Base-by-base conservation (phyloP, 2,888 invertebrate species). In the Cistogaster globosa region DNA sequence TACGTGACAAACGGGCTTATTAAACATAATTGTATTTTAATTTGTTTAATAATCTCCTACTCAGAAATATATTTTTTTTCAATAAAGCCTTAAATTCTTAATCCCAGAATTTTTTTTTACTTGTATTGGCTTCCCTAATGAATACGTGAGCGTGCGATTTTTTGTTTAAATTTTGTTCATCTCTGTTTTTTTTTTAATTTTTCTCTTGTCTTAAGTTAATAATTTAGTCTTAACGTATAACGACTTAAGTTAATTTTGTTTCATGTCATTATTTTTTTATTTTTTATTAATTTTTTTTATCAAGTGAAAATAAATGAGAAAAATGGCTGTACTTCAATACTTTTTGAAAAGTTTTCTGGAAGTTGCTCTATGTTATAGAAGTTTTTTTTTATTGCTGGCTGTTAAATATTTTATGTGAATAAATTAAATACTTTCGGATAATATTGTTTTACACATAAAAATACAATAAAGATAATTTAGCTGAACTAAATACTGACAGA, bases 241-340 rank as follows among this genome's bases (percentile, higher is more conserved):
- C 78, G 78, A 85, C 81, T 82, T 82, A 75, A 82, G 82, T 82
- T 71, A 82, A 85, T 85, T 82, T 82, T 26, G 42, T 74, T 81
- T 55, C 45, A 53, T 67, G 45, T 14, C 12, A 20, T 36, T 58
- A 57, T 62, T 62, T 68, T n/a, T 48, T 36, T 36, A 6, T n/a
- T 12, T 74, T 12, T 53, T 51, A 12, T 68, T 20, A 4, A 14
- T 48, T 48, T 48, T 48, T n/a, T 22, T 58, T 18, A 62, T 42
- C 42, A 62, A 62, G 60, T 60, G 14, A 45, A 55, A 69, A 38
- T 45, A 22, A 68, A 75, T 8, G 12, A 14, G 55, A 63, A 12
- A 53, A 65, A 65, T 45, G 42, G 36, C 53, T 68, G 22, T 48
- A 71, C 45, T 78, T 65, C 14, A 58, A 79, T 48, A 53, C 62